Percentiles rank a stretch among this genome's conserved stretches.
Conservation (phyloP, 37 sponge, comb jelly and placozoan species). For the Oscarella lobularis region DNA sequence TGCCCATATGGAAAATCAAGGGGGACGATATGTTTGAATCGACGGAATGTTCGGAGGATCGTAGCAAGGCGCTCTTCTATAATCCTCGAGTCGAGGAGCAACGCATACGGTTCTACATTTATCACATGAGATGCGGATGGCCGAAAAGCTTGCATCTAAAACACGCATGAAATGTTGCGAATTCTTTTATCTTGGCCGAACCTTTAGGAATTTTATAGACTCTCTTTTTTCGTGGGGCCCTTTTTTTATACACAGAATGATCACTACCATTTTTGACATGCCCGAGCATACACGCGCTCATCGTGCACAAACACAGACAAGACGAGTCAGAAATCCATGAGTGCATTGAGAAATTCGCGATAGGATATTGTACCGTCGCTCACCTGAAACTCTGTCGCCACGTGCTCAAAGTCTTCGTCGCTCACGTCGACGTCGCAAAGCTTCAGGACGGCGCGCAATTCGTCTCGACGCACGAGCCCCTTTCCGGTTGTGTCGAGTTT, state of each 20-base stretch:
- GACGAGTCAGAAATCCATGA: neutral
- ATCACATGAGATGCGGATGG: conserved; percentile 41
- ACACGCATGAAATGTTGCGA: too few relatives aligned
- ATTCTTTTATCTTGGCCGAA: too few relatives aligned
- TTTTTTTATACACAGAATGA: too few relatives aligned
- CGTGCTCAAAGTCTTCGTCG: neutral
- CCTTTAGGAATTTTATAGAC: too few relatives aligned
- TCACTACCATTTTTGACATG: too few relatives aligned
- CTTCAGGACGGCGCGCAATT: neutral
- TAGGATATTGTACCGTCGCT: neutral
- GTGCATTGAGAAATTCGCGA: neutral
- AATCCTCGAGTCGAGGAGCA: conserved; percentile 22
- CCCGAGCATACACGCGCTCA: too few relatives aligned
- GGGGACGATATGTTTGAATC: conserved; percentile 19
- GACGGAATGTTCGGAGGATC: conserved; percentile 20
- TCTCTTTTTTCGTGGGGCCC: too few relatives aligned
- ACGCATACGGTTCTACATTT: conserved; percentile 37
- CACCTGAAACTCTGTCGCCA: neutral
- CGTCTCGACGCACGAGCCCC: neutral
- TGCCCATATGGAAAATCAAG: conserved; percentile 33
- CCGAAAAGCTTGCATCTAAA: conserved; percentile 7
- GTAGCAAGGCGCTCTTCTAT: conserved; percentile 32
- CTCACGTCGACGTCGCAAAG: neutral
- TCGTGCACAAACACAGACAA: too few relatives aligned
- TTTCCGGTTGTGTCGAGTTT: neutral